Conservation (phyloP, 2,113 vertebrate genomes). For the Macrotis lagotis region DNA sequence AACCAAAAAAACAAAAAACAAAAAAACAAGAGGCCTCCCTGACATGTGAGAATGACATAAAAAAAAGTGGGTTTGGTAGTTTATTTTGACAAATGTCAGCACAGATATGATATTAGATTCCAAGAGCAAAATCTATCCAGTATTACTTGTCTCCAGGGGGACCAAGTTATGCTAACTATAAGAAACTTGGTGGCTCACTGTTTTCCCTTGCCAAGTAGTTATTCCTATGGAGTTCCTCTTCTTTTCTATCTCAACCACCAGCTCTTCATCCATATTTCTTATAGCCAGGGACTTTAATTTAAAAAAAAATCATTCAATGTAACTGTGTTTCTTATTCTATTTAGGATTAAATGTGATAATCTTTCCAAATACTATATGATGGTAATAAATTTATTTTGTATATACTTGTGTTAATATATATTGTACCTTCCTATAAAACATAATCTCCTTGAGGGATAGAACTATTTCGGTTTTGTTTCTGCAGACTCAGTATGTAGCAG, state of each 20-base stretch:
- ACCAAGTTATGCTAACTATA: conserved; percentile 83
- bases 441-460: neutral
- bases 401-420: neutral
- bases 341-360: neutral
- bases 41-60: conserved; percentile 90
- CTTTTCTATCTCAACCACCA: conserved; percentile 73
- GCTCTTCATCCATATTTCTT: conserved; percentile 81
- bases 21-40: conserved; percentile 86
- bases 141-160: conserved; percentile 77
- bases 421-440: neutral
- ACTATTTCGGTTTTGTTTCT: neutral
- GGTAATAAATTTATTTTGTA: neutral
- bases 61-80: conserved; percentile 87
- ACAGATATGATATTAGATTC: conserved; percentile 86
- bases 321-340: conserved; percentile 39
- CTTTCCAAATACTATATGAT: neutral
- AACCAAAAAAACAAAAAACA: no score
- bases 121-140: conserved; percentile 82
- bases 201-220: conserved; percentile 68
- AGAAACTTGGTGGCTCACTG: conserved; percentile 82
- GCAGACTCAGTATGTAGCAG: neutral
- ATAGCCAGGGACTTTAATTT: conserved; percentile 65
- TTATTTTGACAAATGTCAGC: conserved; percentile 88
- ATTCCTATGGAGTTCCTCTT: conserved; percentile 74
- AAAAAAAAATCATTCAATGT: conserved; percentile 71